Evolutionary conservation across 2,797 vertebrate genomes (phyloP).

Genomic region (Hydrolagus colliei): DNA sequence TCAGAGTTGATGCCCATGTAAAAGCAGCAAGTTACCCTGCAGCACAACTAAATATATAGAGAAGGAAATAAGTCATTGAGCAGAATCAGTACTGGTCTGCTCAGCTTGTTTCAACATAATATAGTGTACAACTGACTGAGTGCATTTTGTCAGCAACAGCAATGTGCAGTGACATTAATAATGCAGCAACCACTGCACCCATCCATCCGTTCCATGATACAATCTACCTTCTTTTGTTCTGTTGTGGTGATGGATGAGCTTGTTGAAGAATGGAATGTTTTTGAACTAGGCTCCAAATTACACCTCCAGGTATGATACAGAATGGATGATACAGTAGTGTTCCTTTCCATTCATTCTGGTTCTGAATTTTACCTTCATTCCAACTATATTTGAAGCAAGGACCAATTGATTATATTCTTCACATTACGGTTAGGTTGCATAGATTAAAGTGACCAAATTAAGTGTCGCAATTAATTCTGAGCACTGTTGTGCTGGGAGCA

Average conservation of each 20-base stretch:
- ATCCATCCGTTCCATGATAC: background rate
- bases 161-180: background rate
- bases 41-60: background rate
- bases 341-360: background rate
- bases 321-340: no score
- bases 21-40: background rate
- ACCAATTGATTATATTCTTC: conserved; percentile 19
- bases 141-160: background rate
- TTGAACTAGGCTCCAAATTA: background rate
- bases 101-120: background rate
- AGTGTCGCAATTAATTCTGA: conserved; percentile 25
- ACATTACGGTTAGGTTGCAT: background rate
- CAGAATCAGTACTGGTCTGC: background rate
- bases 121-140: background rate
- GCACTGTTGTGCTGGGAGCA: background rate
- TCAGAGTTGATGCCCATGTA: background rate
- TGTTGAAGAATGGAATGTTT: no score
- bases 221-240: background rate
- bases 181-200: background rate
- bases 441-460: conserved; percentile 28
- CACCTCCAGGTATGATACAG: background rate
- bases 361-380: background rate
- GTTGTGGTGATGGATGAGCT: background rate
- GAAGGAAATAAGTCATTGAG: background rate
- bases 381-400: background rate